A percentile compares a stretch with the other conserved stretches of the same genome.
Evolutionary conservation across 2,797 vertebrate genomes (phyloP).

Genomic region (Danio albolineatus): DNA sequence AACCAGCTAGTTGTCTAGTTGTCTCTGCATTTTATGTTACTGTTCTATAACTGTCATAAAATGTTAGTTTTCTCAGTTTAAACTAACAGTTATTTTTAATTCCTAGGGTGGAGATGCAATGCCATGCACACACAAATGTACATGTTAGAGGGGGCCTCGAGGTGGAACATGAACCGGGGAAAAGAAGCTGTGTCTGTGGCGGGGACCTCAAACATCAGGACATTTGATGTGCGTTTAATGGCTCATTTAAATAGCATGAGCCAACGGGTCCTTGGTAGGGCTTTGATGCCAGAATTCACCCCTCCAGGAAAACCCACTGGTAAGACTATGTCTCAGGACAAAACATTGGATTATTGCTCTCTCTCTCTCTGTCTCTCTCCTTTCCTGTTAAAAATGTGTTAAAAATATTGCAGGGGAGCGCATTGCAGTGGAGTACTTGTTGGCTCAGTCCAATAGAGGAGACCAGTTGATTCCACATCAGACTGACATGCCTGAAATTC

Average conservation of each 20-base stretch:
- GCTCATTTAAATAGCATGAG: conserved; percentile 37
- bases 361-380: not conserved
- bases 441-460: conserved; percentile 1
- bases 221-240: conserved; percentile 42
- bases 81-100: conserved; percentile 18
- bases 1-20: not conserved
- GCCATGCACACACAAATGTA: conserved; percentile 51
- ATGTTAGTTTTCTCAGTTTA: not conserved
- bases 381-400: not conserved
- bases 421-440: conserved; percentile 1
- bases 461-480: not conserved
- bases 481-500: not conserved
- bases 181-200: conserved; percentile 20
- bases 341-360: not conserved
- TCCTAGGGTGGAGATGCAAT: conserved; percentile 47
- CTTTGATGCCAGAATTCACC: conserved; percentile 48
- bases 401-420: not conserved
- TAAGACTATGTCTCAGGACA: conserved; percentile 17
- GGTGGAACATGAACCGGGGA: conserved; percentile 48
- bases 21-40: not conserved
- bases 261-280: conserved; percentile 28
- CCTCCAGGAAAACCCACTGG: conserved; percentile 45
- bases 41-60: not conserved
- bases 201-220: conserved; percentile 12
- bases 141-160: conserved; percentile 45